Conservation (phyloP, 1,140 invertebrate genomes). For the Galleria mellonella region DNA sequence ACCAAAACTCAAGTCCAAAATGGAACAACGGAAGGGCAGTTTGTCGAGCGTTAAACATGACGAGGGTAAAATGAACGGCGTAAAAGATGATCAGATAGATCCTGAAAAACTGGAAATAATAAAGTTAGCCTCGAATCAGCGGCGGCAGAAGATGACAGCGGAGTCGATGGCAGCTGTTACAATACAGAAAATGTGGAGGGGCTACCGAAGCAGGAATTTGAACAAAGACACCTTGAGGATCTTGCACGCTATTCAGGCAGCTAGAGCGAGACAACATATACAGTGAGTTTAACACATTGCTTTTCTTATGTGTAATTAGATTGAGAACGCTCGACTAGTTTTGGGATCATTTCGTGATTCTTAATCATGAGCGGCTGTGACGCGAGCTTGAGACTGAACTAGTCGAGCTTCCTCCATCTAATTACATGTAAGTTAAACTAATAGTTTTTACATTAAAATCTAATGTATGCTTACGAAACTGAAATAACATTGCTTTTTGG, state of each 20-base stretch:
- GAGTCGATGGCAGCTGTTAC: slow-evolving; percentile 80
- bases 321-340: too few species aligned
- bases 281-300: slow-evolving; percentile 83
- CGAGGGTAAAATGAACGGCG: slow-evolving; percentile 72
- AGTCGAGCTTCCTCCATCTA: too few species aligned
- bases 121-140: slow-evolving; percentile 57
- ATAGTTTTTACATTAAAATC: too few species aligned
- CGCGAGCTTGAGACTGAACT: too few species aligned
- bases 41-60: slow-evolving; percentile 74
- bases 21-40: slow-evolving; percentile 62
- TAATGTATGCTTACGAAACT: too few species aligned
- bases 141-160: slow-evolving; percentile 50
- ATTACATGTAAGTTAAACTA: too few species aligned
- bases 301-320: too few species aligned
- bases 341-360: too few species aligned
- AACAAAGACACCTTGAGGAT: slow-evolving; percentile 82
- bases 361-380: too few species aligned
- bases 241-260: slow-evolving; percentile 86
- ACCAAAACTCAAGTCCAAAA: slow-evolving; percentile 62
- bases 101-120: slow-evolving; percentile 44
- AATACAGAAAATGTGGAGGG: slow-evolving; percentile 92
- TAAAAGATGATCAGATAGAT: slow-evolving; percentile 49
- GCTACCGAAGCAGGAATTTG: slow-evolving; percentile 87
- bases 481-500: too few species aligned
- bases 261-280: slow-evolving; percentile 89